These are phyloP conservation scores for Nasonia vitripennis DNA, from an alignment of 1,140 invertebrate species.

Conservation along the genomic window DNA sequence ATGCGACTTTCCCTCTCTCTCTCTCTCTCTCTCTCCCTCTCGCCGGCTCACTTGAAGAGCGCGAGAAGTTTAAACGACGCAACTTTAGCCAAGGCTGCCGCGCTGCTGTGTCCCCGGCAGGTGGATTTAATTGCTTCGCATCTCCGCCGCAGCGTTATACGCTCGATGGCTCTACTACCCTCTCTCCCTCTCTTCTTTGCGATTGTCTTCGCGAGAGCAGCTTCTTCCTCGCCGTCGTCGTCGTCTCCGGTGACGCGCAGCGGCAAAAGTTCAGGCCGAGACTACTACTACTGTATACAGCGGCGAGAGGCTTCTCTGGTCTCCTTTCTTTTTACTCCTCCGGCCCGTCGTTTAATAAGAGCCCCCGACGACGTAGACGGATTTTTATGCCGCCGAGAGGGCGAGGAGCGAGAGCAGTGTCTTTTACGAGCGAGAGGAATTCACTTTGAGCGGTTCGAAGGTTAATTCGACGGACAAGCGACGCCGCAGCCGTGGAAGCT, in stretches of 20 bases:
- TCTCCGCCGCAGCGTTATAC: conserved; percentile 26
- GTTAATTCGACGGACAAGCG: conserved; percentile 31
- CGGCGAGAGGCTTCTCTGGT: neutral
- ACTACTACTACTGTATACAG: neutral
- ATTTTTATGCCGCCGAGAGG: conserved; percentile 36
- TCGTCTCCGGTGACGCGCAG: conserved; percentile 26
- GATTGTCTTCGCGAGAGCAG: conserved; percentile 40
- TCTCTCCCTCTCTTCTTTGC: conserved; percentile 32
- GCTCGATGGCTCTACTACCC: conserved; percentile 2
- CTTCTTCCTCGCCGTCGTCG: conserved; percentile 2
- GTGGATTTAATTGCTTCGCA: conserved; percentile 60
- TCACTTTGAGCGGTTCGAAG: conserved; percentile 40
- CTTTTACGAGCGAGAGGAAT: conserved; percentile 38
- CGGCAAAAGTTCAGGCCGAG: conserved; percentile 29
- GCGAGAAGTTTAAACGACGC: conserved; percentile 64
- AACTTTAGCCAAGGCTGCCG: conserved; percentile 57
- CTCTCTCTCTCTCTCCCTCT: conserved; percentile 43
- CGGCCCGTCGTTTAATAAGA: conserved; percentile 37
- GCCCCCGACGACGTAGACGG: conserved; percentile 11
- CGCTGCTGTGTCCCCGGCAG: conserved; percentile 58
- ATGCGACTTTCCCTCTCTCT: conserved; percentile 42
- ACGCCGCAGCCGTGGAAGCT: conserved; percentile 13
- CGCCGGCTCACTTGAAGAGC: conserved; percentile 42
- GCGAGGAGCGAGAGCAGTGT: neutral
- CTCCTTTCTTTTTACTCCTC: conserved; percentile 6